phyloP scores from a whole-genome alignment of 2,797 vertebrate genomes.

The Eulemur rubriventer region DNA sequence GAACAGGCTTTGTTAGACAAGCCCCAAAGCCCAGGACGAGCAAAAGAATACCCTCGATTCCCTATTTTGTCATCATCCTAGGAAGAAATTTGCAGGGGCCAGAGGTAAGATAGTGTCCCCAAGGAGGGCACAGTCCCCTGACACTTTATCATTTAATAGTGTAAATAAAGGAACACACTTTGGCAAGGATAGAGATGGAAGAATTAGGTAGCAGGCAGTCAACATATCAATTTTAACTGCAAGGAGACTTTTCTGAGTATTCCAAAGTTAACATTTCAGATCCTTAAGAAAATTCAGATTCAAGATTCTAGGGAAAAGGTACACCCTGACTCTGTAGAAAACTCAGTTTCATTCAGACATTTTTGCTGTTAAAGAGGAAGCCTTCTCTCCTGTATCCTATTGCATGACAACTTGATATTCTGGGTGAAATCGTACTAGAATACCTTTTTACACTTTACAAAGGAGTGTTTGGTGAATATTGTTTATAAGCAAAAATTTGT shows the following conservation, averaged over 20 bases:
- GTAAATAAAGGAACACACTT: not conserved
- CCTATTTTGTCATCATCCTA: not conserved
- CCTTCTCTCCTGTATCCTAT: not conserved
- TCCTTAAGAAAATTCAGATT: not conserved
- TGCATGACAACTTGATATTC: not conserved
- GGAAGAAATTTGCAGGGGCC: not conserved
- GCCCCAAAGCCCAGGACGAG: not conserved
- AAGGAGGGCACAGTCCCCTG: fast-evolving
- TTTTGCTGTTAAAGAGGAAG: not conserved
- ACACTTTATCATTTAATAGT: not conserved
- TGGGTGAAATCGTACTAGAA: not conserved
- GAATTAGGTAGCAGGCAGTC: not conserved
- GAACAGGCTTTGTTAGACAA: not conserved
- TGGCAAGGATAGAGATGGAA: not conserved
- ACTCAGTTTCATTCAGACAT: not conserved
- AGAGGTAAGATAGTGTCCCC: not conserved
- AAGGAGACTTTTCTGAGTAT: not conserved
- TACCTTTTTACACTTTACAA: not conserved
- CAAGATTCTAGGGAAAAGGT: not conserved
- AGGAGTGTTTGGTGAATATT: not conserved
- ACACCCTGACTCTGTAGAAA: not conserved
- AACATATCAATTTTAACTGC: not conserved
- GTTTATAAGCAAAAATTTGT: not conserved
- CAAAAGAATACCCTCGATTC: not conserved
- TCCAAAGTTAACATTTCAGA: not conserved